phyloP scores from a whole-genome alignment of 2,888 invertebrate species.

The Agapetus fuscipes region DNA sequence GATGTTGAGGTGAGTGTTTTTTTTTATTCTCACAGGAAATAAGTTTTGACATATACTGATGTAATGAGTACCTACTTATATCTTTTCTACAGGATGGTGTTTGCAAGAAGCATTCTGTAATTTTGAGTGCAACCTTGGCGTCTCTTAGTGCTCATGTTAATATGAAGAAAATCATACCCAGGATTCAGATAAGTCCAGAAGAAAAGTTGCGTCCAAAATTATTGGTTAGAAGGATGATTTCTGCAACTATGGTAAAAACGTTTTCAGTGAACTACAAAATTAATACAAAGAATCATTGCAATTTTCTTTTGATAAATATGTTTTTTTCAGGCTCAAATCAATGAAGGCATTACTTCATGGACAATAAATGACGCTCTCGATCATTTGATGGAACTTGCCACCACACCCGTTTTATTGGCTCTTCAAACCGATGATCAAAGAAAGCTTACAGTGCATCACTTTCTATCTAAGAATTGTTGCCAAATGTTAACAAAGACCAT shows the following conservation, averaged over 20 bases:
- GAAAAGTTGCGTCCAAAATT: background rate
- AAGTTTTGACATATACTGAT: background rate
- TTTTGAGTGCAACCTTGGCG: constrained; percentile 72
- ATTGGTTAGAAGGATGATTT: background rate
- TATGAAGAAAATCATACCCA: constrained; percentile 5
- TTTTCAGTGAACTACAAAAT: too few relatives aligned
- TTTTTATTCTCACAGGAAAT: background rate
- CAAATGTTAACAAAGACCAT: constrained; percentile 73
- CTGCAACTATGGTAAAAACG: background rate
- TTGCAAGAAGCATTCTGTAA: constrained; percentile 32
- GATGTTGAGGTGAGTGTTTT: constrained; percentile 47
- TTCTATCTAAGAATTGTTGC: constrained; percentile 53
- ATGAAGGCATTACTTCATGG: constrained; percentile 40
- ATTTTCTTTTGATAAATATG: background rate
- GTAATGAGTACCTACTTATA: background rate
- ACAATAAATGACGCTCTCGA: constrained; percentile 76
- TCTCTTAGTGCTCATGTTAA: constrained; percentile 59
- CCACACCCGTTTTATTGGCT: constrained; percentile 60
- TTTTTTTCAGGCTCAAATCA: constrained; percentile 22
- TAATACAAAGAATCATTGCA: background rate
- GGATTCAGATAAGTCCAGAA: background rate
- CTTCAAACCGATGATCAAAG: constrained; percentile 27
- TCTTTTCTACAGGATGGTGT: constrained; percentile 9
- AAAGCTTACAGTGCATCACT: too few relatives aligned
- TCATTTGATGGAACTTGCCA: constrained; percentile 69